Base-by-base conservation (phyloP, 2,113 vertebrate species). In the Murina feae region DNA sequence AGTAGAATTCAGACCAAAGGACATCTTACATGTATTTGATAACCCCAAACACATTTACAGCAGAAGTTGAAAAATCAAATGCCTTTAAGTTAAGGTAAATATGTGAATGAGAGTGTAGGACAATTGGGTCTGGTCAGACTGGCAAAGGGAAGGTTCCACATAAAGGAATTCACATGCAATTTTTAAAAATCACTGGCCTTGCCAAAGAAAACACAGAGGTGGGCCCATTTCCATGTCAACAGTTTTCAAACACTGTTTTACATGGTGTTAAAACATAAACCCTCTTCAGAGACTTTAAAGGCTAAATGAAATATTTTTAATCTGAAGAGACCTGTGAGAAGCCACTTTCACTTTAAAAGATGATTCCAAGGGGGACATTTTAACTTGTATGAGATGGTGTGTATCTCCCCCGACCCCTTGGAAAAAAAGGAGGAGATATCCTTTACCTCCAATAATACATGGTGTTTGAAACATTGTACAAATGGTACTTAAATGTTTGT, bases 311-410 rank as follows among this genome's bases (percentile, higher is more conserved):
- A 25, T 35, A 39, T n/a, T 65, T 65, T 68, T 28, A 74, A 35
- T 44, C n/a, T 78, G 35, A 95, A 90, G 84, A 92, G 21, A 16
- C 68, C 69, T 47, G 42, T 23, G 49, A 83, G 88, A 80, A 82
- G 17, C 23, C 28, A 69, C 28, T 20, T 80, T 90, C 30, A 51
- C 65, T 78, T 51, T 58, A 35, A 89, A 78, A 86, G 28, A 78
- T 21, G 18, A 58, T 65, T 13, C 21, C 25, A 79, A 66, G 72
- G 30, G n/a, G 16, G 37, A 58, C 20, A 65, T 55, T 83, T 90
- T 81, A 81, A 35, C 39, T 66, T 6, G 68, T 1, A 28, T 12
- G 39, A 63, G 6, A 80, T 65, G 11, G 1, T 39, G 1, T 88
- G 25, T n/a, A 65, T 42, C 42, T 74, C 2, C 1, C 53, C 53